Percentiles rank a stretch among this genome's conserved stretches.
Evolutionary conservation across 1,140 invertebrate genomes (phyloP).

Genomic region (Conus betulinus): DNA sequence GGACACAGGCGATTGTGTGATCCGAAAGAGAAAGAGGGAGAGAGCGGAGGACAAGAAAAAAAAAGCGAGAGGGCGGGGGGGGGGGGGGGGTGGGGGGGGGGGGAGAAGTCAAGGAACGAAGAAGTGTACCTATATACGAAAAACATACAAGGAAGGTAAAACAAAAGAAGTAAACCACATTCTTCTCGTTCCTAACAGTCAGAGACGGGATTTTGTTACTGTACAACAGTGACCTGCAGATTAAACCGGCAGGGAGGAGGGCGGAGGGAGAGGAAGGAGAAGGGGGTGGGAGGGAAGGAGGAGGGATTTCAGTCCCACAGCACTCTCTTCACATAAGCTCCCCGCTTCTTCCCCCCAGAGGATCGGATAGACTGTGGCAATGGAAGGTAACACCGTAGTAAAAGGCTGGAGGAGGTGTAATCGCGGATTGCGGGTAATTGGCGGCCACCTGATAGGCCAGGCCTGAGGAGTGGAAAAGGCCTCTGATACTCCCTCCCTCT

Average conservation of each 20-base stretch:
- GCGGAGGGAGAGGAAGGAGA: too few species aligned
- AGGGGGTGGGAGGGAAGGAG: too few species aligned
- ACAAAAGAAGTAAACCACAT: not conserved
- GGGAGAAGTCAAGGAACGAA: too few species aligned
- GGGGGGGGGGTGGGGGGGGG: too few species aligned
- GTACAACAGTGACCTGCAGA: not conserved
- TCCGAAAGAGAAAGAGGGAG: too few species aligned
- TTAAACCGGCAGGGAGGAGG: not conserved
- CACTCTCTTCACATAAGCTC: too few species aligned
- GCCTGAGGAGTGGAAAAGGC: not conserved
- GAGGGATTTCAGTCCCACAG: too few species aligned
- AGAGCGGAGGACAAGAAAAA: too few species aligned
- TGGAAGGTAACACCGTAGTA: not conserved
- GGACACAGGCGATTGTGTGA: too few species aligned
- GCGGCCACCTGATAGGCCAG: not conserved
- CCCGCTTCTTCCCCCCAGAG: not conserved
- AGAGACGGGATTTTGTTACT: not conserved
- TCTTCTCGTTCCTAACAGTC: not conserved
- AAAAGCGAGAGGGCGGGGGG: too few species aligned
- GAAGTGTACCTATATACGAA: too few species aligned
- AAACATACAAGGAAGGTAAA: too few species aligned
- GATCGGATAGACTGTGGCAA: not conserved
- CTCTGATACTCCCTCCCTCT: not conserved
- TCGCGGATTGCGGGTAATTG: slow-evolving; percentile 6
- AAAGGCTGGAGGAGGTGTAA: not conserved